These are phyloP conservation scores for Phlogophora meticulosa DNA, from an alignment of 2,888 invertebrate genomes.

Conservation along the genomic window DNA sequence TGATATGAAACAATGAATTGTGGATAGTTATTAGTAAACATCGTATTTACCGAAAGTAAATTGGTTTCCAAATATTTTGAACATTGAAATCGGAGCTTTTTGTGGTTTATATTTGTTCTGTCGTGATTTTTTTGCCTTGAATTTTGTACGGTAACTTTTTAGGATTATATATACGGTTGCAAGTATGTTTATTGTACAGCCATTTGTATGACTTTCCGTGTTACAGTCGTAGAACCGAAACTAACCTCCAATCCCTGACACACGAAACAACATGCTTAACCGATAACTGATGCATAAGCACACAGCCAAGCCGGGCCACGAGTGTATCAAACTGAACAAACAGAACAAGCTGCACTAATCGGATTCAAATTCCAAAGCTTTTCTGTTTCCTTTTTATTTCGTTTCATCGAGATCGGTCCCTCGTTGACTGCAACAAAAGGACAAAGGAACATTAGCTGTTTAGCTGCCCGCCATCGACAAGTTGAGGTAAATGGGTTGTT, in stretches of 20 bases:
- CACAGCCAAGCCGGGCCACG: neutral
- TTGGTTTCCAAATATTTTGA: too few relatives aligned
- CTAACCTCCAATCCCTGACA: neutral
- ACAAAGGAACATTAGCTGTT: conserved; percentile 30
- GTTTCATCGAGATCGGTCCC: conserved; percentile 29
- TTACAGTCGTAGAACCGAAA: neutral
- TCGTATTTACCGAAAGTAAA: too few relatives aligned
- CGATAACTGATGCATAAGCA: neutral
- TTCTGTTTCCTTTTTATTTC: conserved; percentile 26
- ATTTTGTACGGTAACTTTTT: too few relatives aligned
- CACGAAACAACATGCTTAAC: neutral
- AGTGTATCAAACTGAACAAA: conserved; percentile 18
- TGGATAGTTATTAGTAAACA: too few relatives aligned
- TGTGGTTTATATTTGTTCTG: too few relatives aligned
- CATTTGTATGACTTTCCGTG: too few relatives aligned
- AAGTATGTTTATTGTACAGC: too few relatives aligned
- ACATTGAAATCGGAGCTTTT: too few relatives aligned
- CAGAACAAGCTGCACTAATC: conserved; percentile 28
- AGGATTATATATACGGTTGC: too few relatives aligned
- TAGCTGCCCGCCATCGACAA: neutral
- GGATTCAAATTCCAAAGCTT: conserved; percentile 35
- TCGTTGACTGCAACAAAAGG: conserved; percentile 17
- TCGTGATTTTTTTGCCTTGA: too few relatives aligned
- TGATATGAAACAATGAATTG: too few relatives aligned
- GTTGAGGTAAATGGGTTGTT: conserved; percentile 2